Evolutionary conservation across 92 coral and sea anemone species (phyloP), one percentile per base, ranked within the genome.

Genomic region (Plumapathes pennacea): DNA sequence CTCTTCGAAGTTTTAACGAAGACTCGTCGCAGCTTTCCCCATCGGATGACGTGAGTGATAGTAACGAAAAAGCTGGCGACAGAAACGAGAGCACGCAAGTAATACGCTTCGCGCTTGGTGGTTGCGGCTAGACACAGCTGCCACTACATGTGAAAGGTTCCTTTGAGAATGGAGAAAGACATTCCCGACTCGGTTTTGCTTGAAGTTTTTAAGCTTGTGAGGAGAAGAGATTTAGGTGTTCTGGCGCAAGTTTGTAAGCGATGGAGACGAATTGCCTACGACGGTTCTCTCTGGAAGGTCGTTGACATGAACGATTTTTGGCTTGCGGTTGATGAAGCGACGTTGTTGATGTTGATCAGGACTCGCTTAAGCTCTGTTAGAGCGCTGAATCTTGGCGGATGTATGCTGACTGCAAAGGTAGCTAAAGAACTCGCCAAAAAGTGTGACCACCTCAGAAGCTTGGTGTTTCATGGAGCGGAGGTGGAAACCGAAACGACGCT

Each of bases 181-280:
- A 83, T 94, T 18, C 96, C 99, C 58, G 99, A 94, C 64, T 85
- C 99, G 23, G 72, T 94, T 39, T 60, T 94, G 40, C 75, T 94
- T 15, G 88, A 94, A 67, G 76, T 94, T 14, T 94, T 94, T 67
- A 75, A 71, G 46, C 85, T 77, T 63, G 65, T 94, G 0, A 68
- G 75, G 23, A 86, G 82, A 64, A 77, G 82, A 38, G 86, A 94
- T 52, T 80, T 94, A 17, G 96, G 89, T 15, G 64, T 73, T 24
- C 64, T 72, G 28, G 99, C 99, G 24, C 80, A 72, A 63, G 96
- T 94, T 19, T 84, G 85, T 46, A 62, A 73, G 58, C 90, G 95
- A 57, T 94, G 99, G 99, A 60, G 84, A 38, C 64, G 99, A 64
- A 80, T 94, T 19, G 96, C 99, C 14, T 94, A 94, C 88, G 99